phyloP scores from a whole-genome alignment of 2,797 vertebrate species.

The Etheostoma perlongum region DNA sequence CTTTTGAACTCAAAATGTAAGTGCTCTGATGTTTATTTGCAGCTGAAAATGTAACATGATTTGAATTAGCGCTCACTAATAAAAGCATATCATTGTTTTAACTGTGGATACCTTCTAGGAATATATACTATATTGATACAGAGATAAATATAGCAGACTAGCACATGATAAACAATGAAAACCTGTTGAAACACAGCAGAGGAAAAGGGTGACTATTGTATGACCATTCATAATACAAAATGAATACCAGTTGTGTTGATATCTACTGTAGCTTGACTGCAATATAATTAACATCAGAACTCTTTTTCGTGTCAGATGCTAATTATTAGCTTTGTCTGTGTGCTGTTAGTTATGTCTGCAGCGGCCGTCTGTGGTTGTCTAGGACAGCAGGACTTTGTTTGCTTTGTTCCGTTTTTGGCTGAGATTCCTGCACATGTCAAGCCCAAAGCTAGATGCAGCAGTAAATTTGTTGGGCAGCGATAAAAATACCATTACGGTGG shows the following conservation, averaged over 20 bases:
- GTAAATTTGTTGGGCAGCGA: slow-evolving; percentile 60
- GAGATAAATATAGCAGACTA: background rate
- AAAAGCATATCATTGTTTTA: background rate
- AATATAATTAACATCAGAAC: slow-evolving; percentile 21
- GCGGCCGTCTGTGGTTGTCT: slow-evolving; percentile 35
- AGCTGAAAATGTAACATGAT: background rate
- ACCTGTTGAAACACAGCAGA: too few relatives aligned
- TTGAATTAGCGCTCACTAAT: background rate
- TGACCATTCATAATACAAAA: background rate
- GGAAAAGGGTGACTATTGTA: background rate
- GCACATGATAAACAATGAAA: too few relatives aligned
- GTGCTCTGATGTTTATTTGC: background rate
- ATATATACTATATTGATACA: background rate
- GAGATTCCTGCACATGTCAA: slow-evolving; percentile 39
- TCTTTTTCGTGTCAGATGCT: slow-evolving; percentile 20
- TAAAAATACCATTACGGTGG: slow-evolving; percentile 60
- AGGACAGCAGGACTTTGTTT: slow-evolving; percentile 47
- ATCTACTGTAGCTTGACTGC: background rate
- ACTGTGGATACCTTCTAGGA: background rate
- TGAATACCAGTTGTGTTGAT: background rate
- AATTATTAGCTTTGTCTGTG: slow-evolving; percentile 30
- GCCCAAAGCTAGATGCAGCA: slow-evolving; percentile 43
- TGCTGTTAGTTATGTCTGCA: slow-evolving; percentile 33
- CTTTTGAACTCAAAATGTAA: background rate
- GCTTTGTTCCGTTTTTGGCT: slow-evolving; percentile 55